Evolutionary conservation across 2,113 vertebrate species (phyloP), one percentile per base, ranked within the genome.

Genomic region (Natator depressus): DNA sequence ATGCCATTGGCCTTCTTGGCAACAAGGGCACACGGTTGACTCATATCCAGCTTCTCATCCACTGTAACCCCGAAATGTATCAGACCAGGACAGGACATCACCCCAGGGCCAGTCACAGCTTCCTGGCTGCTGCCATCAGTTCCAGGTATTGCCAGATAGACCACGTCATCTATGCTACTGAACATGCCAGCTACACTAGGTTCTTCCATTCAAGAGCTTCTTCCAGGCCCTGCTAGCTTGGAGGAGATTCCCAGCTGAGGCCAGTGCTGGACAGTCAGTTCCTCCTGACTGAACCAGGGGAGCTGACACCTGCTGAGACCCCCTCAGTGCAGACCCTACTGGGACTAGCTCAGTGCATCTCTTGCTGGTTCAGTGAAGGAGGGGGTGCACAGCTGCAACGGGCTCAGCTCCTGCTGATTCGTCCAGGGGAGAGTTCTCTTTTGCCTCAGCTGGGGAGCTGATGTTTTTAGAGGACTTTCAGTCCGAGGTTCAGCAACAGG

Each of bases 101-200:
- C 5, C 29, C 47, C 0, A 0, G 42, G 55, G 42, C 31, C 49
- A 10, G 75, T 46, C 75, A 42, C 22, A 24, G 25, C 42, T 27
- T 49, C 59, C 49, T 69, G 54, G 2, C 27, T 76, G 47, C 54
- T 1, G 1, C 17, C 49, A 53, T 27, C 76, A 31, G 16, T 35
- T 8, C 3, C 47, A 49, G 82, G 35, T 25, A 10, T 6, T 38
- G 87, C 62, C 53, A 90, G 79, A n/a, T 25, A 46, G 27, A 19
- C 1, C 10, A 4, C 8, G n/a, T 20, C 5, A 50, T 54, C 13
- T 1, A 1, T 79, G 54, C 0, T n/a, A n/a, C 10, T 80, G 0
- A 17, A 20, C 38, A 50, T 54, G 69, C 42, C 4, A 4, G 9
- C 35, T 42, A 16, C 13, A n/a, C 17, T 35, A 8, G 17, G 49